Base-by-base conservation (phyloP, 1,140 invertebrate species). In the Leptinotarsa undecemlineata region DNA sequence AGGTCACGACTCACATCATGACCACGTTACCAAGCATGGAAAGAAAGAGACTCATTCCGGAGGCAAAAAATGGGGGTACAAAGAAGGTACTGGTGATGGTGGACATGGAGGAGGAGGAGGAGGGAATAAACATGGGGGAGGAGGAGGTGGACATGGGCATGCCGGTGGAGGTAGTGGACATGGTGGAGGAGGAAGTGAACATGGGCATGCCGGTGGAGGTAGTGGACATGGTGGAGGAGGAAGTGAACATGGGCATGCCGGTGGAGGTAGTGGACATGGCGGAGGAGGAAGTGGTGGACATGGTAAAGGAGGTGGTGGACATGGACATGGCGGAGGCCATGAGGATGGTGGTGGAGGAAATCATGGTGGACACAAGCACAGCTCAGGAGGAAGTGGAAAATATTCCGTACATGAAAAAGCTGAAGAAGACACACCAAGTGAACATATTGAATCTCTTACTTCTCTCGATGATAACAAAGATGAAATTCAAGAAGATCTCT, bases 21-120 rank as follows among this genome's bases (percentile, higher is more conserved):
- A 85, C 19, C 86, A 89, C 47, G 77, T 86, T 1, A 77, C 81
- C 3, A 85, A 86, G 70, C 82, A 88, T 63, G 86, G 84, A 17
- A 82, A 88, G 13, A 87, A 89, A 63, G 85, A 83, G 3, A 87
- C 83, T 0, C 83, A 88, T n/a, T 83, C 86, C 1, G 79, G 84
- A 5, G 89, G 88, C 8, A 90, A 90, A 77, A 89, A 89, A 74
- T 91, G 89, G 89, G 79, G 82, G 13, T 87, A 85, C 81, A 86
- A 88, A 11, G 82, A 86, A 75, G 68, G 77, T 3, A 61, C 67
- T 13, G 78, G 75, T 1, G 70, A 60, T 21, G 77, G 78, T 48
- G 74, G 76, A 73, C 69, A 75, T 62, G 62, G 67, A 1, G 76
- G 76, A 72, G 66, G 74, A 14, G 64, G 67, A 13, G 74, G 74